A percentile compares a stretch with the other conserved stretches of the same genome.
phyloP scores from a whole-genome alignment of 2,797 vertebrate genomes.

The Fistularia tabacaria region DNA sequence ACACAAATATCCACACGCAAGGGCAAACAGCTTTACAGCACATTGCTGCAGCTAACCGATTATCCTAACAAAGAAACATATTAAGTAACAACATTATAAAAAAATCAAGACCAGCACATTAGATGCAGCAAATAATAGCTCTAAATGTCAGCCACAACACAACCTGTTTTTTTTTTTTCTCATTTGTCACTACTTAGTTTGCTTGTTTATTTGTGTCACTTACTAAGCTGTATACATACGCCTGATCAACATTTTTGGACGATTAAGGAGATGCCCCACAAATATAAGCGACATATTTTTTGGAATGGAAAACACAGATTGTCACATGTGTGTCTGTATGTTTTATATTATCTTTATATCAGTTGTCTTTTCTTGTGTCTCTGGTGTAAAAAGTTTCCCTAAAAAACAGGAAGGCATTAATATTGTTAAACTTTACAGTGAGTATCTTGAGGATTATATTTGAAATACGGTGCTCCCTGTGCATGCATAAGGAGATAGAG shows the following conservation, averaged over 20 bases:
- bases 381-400: too few species aligned
- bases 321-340: background rate
- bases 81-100: slow-evolving; percentile 25
- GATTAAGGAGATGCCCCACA: background rate
- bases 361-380: background rate
- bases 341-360: background rate
- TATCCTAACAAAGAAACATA: slow-evolving; percentile 33
- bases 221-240: background rate
- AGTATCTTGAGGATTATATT: too few species aligned
- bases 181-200: slow-evolving; percentile 57
- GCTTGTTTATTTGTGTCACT: slow-evolving; percentile 27
- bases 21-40: slow-evolving; percentile 39
- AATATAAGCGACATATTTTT: background rate
- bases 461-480: too few species aligned
- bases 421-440: too few species aligned
- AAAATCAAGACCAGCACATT: slow-evolving; percentile 22
- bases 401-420: too few species aligned
- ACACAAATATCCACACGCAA: background rate
- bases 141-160: slow-evolving; percentile 68
- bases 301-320: slow-evolving; percentile 3
- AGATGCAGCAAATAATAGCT: slow-evolving; percentile 52
- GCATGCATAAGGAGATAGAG: too few species aligned
- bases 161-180: slow-evolving; percentile 52
- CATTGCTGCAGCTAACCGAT: slow-evolving; percentile 53
- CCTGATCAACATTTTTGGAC: background rate